These are phyloP conservation scores for Silurus lanzhouensis DNA, from an alignment of 2,797 vertebrate species.

Conservation along the genomic window DNA sequence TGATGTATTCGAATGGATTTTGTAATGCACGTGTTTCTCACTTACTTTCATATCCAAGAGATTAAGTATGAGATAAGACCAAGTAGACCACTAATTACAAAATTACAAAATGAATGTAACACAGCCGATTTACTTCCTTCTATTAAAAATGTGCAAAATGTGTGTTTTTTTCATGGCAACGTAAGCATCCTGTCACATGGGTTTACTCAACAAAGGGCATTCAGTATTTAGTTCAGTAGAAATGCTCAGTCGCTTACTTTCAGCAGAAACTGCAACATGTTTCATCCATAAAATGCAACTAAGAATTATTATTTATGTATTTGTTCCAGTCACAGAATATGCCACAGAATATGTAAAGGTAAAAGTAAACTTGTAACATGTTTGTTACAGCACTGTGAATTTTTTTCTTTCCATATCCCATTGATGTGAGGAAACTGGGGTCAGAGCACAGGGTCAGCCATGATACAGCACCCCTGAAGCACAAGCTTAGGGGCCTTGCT, in stretches of 20 bases:
- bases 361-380: no score
- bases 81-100: background rate
- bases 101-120: background rate
- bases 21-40: background rate
- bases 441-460: no score
- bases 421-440: no score
- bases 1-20: background rate
- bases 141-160: slow-evolving; percentile 1
- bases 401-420: no score
- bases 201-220: background rate
- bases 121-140: background rate
- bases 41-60: background rate
- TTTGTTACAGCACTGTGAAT: no score
- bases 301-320: background rate
- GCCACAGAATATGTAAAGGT: no score
- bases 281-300: background rate
- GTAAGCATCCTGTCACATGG: background rate
- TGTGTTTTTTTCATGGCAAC: background rate
- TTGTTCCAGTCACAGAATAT: background rate
- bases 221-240: background rate
- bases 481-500: no score
- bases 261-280: background rate
- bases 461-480: no score
- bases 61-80: background rate
- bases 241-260: background rate